phyloP scores from a whole-genome alignment of 2,113 vertebrate species.

The Ariopsis seemanni region DNA sequence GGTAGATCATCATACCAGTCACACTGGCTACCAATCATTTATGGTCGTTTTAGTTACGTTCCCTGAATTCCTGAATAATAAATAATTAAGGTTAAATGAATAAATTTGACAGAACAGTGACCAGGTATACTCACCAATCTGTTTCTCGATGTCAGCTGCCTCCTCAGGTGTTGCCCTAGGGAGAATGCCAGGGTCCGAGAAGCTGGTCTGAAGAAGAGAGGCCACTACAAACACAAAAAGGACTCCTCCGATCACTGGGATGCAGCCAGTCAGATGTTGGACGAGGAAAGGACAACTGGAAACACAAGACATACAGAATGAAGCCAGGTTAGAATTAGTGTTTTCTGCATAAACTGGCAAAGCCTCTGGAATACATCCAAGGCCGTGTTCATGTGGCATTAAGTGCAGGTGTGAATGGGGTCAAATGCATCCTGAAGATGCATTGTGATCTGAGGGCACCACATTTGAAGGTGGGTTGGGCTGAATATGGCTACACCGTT shows the following conservation, averaged over 20 bases:
- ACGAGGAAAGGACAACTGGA: slow-evolving; percentile 90
- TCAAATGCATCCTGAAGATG: too few relatives aligned
- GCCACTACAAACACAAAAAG: slow-evolving; percentile 91
- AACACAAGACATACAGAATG: slow-evolving; percentile 3
- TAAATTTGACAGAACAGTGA: not conserved
- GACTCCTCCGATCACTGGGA: slow-evolving; percentile 85
- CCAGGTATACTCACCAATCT: slow-evolving; percentile 79
- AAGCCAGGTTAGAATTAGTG: not conserved
- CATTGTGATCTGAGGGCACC: too few relatives aligned
- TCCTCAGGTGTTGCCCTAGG: slow-evolving; percentile 89
- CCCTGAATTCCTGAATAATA: not conserved
- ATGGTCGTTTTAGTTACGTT: not conserved
- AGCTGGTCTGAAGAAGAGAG: slow-evolving; percentile 90
- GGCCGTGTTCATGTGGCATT: too few relatives aligned
- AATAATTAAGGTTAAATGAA: not conserved
- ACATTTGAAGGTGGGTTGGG: too few relatives aligned
- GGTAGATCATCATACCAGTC: not conserved
- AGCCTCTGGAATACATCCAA: not conserved
- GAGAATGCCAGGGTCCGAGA: slow-evolving; percentile 91
- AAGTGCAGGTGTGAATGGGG: too few relatives aligned
- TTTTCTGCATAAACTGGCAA: not conserved
- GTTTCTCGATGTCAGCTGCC: slow-evolving; percentile 85
- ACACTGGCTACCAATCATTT: not conserved
- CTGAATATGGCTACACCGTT: too few relatives aligned
- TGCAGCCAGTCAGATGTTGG: slow-evolving; percentile 81